Conservation (phyloP, 2,797 vertebrate genomes). For the Lagorchestes hirsutus region DNA sequence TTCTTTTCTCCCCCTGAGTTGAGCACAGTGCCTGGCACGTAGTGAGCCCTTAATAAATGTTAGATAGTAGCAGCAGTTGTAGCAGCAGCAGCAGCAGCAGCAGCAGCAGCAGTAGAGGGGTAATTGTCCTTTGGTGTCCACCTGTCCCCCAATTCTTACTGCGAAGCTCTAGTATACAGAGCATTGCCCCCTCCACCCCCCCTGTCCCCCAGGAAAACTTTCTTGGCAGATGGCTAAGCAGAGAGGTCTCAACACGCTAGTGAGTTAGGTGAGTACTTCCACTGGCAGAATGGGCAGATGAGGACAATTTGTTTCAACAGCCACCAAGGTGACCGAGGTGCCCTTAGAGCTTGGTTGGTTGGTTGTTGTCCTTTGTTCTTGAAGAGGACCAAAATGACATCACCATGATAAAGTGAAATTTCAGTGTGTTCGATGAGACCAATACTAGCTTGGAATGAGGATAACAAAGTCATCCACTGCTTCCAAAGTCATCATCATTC, state of each 20-base stretch:
- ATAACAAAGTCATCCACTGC: background rate
- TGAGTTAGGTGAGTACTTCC: background rate
- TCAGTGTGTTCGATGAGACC: no score
- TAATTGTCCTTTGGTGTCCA: background rate
- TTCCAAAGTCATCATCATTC: background rate
- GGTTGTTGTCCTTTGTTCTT: no score
- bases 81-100: no score
- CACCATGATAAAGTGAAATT: no score
- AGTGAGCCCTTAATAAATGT: background rate
- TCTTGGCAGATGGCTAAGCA: background rate
- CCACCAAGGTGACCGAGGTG: background rate
- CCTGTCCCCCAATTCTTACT: background rate
- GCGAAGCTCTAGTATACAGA: background rate
- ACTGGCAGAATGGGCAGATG: background rate
- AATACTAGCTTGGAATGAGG: background rate
- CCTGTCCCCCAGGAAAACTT: background rate
- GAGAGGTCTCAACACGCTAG: background rate
- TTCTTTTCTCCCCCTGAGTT: background rate
- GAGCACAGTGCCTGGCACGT: background rate
- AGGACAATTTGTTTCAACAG: background rate
- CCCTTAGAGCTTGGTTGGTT: background rate
- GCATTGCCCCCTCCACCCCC: background rate
- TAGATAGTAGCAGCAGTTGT: background rate
- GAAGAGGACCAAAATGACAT: no score
- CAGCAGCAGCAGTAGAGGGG: background rate